Percentiles rank a stretch among this genome's conserved stretches.
These are phyloP conservation scores for Oxyruncus cristatus DNA, from an alignment of 2,113 vertebrate genomes.

Conservation along the genomic window DNA sequence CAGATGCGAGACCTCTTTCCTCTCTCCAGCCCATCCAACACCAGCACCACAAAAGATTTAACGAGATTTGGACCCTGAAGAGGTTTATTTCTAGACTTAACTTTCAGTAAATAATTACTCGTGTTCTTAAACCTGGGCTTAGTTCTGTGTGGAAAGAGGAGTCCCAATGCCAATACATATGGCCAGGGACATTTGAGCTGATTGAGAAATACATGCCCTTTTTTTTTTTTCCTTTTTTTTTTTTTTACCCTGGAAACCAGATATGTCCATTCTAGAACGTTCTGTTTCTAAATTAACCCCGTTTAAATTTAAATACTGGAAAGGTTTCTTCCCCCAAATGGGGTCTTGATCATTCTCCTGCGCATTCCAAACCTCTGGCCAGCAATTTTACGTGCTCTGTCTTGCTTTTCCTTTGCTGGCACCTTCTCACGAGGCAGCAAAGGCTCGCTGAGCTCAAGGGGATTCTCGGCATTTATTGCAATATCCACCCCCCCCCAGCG, in stretches of 20 bases:
- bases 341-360: not conserved
- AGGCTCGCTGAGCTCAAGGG: not conserved
- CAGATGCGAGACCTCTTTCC: not conserved
- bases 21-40: not conserved
- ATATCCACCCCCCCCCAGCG: not conserved
- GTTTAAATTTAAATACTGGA: conserved; percentile 18
- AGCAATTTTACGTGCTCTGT: not conserved
- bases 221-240: not conserved
- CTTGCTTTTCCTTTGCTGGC: conserved; percentile 27
- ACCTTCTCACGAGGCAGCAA: not conserved
- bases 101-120: conserved; percentile 34
- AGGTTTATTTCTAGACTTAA: conserved; percentile 40
- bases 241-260: not conserved
- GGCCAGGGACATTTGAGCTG: conserved; percentile 58
- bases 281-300: conserved; percentile 10
- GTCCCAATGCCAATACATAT: conserved; percentile 59
- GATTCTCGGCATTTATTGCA: conserved; percentile 13
- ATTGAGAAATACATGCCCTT: conserved; percentile 35
- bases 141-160: conserved; percentile 52
- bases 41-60: conserved; percentile 31
- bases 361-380: not conserved
- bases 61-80: conserved; percentile 7
- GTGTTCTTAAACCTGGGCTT: conserved; percentile 23
- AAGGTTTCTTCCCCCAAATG: not conserved
- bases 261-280: conserved; percentile 21